phyloP scores from a whole-genome alignment of 2,888 invertebrate species.

The Drepana falcataria region DNA sequence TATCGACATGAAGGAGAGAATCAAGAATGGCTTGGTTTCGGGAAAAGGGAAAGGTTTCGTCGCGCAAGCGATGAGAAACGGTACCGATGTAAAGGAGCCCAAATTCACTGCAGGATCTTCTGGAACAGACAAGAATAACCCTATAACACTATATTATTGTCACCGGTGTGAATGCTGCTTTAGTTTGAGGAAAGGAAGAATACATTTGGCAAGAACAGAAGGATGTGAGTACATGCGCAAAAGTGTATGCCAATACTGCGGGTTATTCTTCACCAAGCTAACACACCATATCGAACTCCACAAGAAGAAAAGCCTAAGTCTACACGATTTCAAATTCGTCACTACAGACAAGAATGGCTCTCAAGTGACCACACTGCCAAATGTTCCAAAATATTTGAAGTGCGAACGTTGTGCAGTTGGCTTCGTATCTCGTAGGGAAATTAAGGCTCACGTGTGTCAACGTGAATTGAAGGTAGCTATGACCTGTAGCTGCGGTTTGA shows the following conservation, averaged over 20 bases:
- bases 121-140: not conserved
- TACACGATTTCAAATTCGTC: constrained; percentile 28
- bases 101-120: not conserved
- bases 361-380: constrained; percentile 24
- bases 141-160: constrained; percentile 15
- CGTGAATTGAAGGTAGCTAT: constrained; percentile 8
- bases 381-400: constrained; percentile 14
- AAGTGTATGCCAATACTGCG: constrained; percentile 33
- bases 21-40: not conserved
- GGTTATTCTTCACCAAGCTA: constrained; percentile 20
- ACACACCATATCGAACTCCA: constrained; percentile 16
- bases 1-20: not conserved
- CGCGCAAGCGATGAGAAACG: not conserved
- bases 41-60: not conserved
- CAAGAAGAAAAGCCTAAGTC: constrained; percentile 8
- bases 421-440: constrained; percentile 13
- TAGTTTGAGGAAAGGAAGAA: not conserved
- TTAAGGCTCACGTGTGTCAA: constrained; percentile 20
- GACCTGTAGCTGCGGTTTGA: constrained; percentile 30
- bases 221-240: constrained; percentile 3
- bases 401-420: constrained; percentile 33
- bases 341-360: constrained; percentile 14
- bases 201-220: not conserved
- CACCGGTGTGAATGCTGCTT: constrained; percentile 13
- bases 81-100: not conserved